phyloP scores from a whole-genome alignment of 2,113 vertebrate species.

The Leucoraja erinaceus region DNA sequence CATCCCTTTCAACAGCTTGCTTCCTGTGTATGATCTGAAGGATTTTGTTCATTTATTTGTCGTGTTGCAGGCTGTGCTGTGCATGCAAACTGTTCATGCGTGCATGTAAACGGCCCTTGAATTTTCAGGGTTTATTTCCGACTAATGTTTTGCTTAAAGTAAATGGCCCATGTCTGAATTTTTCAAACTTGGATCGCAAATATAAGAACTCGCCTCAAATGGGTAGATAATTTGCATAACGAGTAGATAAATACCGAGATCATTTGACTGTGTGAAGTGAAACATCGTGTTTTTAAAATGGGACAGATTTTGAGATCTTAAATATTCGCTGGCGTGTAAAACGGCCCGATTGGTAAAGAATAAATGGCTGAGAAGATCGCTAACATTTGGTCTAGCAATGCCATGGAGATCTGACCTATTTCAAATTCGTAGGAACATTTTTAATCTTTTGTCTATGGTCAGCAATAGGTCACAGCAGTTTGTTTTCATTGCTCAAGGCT shows the following conservation, averaged over 20 bases:
- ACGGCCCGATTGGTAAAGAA: background rate
- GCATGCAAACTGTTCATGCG: background rate
- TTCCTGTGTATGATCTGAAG: background rate
- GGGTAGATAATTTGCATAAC: too few species aligned
- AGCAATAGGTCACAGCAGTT: background rate
- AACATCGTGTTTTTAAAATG: background rate
- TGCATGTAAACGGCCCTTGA: background rate
- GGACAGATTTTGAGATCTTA: background rate
- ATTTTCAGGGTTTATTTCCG: background rate
- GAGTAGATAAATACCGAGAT: too few species aligned
- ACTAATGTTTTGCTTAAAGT: background rate
- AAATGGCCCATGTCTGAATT: background rate
- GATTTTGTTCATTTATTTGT: background rate
- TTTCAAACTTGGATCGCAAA: background rate
- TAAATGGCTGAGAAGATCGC: background rate
- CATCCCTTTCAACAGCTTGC: background rate
- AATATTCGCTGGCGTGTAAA: background rate
- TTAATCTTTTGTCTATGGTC: background rate
- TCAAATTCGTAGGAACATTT: background rate
- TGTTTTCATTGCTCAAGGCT: background rate
- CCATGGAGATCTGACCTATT: background rate
- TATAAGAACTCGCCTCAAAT: background rate
- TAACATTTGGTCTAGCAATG: background rate
- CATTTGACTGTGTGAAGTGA: background rate
- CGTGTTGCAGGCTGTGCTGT: background rate